Conservation (phyloP, 2,113 vertebrate genomes). For the Petromus typicus region DNA sequence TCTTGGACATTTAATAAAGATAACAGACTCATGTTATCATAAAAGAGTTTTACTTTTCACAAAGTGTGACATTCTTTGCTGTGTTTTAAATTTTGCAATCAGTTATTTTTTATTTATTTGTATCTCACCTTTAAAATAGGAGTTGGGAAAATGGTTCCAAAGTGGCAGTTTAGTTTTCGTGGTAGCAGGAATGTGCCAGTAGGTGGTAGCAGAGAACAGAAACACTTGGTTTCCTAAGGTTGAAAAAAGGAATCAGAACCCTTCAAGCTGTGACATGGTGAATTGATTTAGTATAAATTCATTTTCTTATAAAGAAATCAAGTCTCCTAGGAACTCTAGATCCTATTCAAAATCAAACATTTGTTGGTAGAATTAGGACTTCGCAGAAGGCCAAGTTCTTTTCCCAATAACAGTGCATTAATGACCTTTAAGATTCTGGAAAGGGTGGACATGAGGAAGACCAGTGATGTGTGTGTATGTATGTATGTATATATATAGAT, state of each 20-base stretch:
- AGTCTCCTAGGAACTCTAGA: background rate
- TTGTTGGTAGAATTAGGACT: background rate
- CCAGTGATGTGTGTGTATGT: background rate
- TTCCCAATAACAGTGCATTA: background rate
- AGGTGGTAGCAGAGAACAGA: slow-evolving; percentile 68
- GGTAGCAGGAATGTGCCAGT: background rate
- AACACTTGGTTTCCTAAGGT: background rate
- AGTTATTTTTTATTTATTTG: background rate
- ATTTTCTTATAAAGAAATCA: slow-evolving; percentile 25
- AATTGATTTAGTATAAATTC: background rate
- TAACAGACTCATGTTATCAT: background rate
- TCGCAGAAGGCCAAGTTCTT: background rate
- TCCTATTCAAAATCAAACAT: background rate
- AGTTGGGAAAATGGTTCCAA: background rate
- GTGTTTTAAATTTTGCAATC: slow-evolving; percentile 29
- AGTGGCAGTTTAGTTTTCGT: background rate
- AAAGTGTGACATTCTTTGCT: background rate
- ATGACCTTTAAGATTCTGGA: background rate
- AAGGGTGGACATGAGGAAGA: background rate
- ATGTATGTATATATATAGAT: too few relatives aligned
- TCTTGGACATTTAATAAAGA: background rate
- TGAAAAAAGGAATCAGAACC: background rate
- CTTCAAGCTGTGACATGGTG: background rate
- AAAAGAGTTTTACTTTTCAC: background rate
- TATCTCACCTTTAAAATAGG: background rate